Evolutionary conservation across 2,888 invertebrate genomes (phyloP), one percentile per base, ranked within the genome.

Genomic region (Stenoptilia bipunctidactyla): DNA sequence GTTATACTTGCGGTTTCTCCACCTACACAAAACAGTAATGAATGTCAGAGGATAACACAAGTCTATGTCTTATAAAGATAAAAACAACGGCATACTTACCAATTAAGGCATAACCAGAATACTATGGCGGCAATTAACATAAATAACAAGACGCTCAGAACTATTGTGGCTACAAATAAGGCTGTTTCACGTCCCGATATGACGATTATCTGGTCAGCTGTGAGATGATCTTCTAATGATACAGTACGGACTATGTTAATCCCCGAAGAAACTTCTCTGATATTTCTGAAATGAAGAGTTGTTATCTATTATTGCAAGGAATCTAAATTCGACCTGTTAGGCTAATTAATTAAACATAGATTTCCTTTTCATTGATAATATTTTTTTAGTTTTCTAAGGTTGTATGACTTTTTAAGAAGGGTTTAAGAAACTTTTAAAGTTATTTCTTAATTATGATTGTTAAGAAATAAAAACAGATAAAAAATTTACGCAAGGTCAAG

Each of bases 211-310:
- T 61, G 58, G 40, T 55, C 55, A 49, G 50, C 56, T 48, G 66
- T 61, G 36, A 82, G 68, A 72, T 80, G 68, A 66, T 80, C 75
- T 71, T 73, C 63, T 27, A 83, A 52, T 15, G 80, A 62, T 61
- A 71, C 41, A 36, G 62, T 61, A 42, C 60, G 63, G 25, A 64
- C 59, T 56, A 75, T 52, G 51, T 48, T 63, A 43, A 65, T 59
- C 45, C 59, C 49, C 36, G 53, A 48, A 42, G 57, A 54, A 38
- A 51, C 58, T 46, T 57, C 64, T 45, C 52, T 62, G 46, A 82
- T 66, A 46, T 79, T 74, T 41, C 83, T 82, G 66, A 40, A 73
- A 72, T 39, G 36, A 43, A 38, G 34, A 34, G 38, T 33, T 15
- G 5, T 30, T 39, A 43, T n/a, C n/a, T n/a, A n/a, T n/a, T n/a